phyloP scores from a whole-genome alignment of 2,888 invertebrate species.

The Meandrusa payeni region DNA sequence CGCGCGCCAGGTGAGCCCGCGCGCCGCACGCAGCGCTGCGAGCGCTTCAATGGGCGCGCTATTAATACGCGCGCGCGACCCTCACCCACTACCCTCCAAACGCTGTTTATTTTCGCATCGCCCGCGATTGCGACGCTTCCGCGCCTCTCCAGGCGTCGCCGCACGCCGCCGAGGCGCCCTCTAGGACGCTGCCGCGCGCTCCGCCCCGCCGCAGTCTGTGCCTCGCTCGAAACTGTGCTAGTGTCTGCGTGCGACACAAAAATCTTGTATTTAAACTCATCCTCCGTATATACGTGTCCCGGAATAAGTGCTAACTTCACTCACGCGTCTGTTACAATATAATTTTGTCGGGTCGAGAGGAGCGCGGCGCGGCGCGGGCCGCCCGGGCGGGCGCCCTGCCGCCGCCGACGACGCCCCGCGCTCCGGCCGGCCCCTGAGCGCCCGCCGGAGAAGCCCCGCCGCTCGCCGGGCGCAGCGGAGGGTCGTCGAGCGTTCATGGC shows the following conservation, averaged over 20 bases:
- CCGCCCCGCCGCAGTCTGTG: neutral
- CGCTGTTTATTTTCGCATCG: constrained; percentile 41
- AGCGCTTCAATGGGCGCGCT: constrained; percentile 52
- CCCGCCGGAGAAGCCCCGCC: too few species aligned
- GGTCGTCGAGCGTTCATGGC: neutral
- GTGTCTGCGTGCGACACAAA: neutral
- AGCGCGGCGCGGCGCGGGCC: constrained; percentile 5
- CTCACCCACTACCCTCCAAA: constrained; percentile 65
- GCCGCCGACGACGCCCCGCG: constrained; percentile 19
- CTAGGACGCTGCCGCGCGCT: constrained; percentile 6
- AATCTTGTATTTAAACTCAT: neutral
- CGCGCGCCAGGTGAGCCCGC: constrained; percentile 56
- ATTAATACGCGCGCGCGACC: constrained; percentile 57
- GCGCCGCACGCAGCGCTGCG: constrained; percentile 41
- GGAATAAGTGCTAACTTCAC: neutral
- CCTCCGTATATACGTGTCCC: neutral
- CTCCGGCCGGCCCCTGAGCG: neutral
- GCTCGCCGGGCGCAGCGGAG: too few species aligned
- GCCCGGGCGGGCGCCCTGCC: constrained; percentile 4
- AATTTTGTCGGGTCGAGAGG: neutral
- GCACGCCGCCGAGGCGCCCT: constrained; percentile 11
- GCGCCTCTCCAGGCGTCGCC: constrained; percentile 18
- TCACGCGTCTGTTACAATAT: neutral
- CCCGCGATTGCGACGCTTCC: constrained; percentile 25
- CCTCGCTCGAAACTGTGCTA: constrained; percentile 2